Evolutionary conservation across 2,797 vertebrate species (phyloP).

Genomic region (Alca torda): DNA sequence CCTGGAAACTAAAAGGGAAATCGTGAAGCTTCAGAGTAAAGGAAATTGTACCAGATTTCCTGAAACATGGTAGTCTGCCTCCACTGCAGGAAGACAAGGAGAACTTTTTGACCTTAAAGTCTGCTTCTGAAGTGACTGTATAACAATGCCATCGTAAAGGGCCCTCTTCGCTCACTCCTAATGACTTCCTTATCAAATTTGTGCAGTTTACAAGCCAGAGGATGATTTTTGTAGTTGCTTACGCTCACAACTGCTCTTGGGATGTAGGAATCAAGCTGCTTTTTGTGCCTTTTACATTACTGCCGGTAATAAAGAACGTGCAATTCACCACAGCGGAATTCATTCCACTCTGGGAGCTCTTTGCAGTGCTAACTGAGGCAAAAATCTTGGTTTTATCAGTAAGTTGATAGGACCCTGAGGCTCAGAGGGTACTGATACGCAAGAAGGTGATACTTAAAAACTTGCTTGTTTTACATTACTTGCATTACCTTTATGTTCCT

Average conservation of each 20-base stretch:
- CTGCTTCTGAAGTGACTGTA: neutral
- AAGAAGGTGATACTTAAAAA: neutral
- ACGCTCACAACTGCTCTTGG: neutral
- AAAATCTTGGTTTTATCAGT: conserved; percentile 16
- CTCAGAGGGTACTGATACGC: neutral
- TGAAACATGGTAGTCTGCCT: conserved; percentile 21
- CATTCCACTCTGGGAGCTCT: neutral
- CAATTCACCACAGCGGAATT: neutral
- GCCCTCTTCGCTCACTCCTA: neutral
- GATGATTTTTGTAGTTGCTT: neutral
- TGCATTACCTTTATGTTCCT: neutral
- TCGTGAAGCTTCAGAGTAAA: neutral
- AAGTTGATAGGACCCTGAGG: neutral
- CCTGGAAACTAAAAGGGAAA: neutral
- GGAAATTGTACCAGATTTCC: conserved; percentile 11
- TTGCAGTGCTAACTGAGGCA: neutral
- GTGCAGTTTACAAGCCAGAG: conserved; percentile 22
- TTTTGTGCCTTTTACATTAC: conserved; percentile 25
- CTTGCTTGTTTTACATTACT: neutral
- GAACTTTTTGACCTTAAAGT: conserved; percentile 22
- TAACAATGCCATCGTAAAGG: neutral
- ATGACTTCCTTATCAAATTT: conserved; percentile 49
- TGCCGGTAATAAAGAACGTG: neutral
- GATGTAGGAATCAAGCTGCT: neutral
- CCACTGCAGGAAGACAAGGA: neutral